Evolutionary conservation across 2,113 vertebrate species (phyloP).

Genomic region (Oncorhynchus kisutch): DNA sequence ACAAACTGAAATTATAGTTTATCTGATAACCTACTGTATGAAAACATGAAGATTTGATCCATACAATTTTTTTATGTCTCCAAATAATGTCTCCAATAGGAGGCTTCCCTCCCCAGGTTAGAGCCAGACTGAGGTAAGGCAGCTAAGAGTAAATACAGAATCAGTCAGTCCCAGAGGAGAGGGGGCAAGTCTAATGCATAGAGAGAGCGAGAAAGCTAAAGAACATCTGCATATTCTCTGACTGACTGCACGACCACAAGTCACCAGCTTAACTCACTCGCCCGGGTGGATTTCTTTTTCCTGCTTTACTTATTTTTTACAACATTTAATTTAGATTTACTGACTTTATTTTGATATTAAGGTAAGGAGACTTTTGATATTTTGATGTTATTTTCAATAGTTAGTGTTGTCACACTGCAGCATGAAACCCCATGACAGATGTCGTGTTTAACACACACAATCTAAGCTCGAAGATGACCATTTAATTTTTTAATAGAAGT

Average conservation of each 20-base stretch:
- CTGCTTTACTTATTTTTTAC: too few species aligned
- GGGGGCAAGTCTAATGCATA: constrained; percentile 31
- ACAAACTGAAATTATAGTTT: neutral
- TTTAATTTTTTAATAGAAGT: constrained; percentile 5
- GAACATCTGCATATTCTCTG: constrained; percentile 6
- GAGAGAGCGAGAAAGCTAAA: constrained; percentile 3
- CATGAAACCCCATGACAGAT: constrained; percentile 41
- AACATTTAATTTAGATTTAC: neutral
- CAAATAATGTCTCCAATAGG: neutral
- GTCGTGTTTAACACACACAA: constrained; percentile 32
- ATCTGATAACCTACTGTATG: neutral
- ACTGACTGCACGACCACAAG: neutral
- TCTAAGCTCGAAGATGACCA: constrained; percentile 10
- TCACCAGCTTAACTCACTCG: neutral
- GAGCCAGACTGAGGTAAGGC: constrained; percentile 24
- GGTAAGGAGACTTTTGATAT: neutral
- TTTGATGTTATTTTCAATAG: too few species aligned
- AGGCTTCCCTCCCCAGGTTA: constrained; percentile 38
- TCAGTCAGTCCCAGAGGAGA: constrained; percentile 20
- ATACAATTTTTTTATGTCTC: neutral
- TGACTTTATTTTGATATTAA: neutral
- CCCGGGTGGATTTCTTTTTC: neutral
- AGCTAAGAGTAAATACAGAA: constrained; percentile 35
- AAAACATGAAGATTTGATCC: neutral
- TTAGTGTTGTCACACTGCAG: neutral